Evolutionary conservation across 2,113 vertebrate genomes (phyloP).

Genomic region (Coturnix japonica): DNA sequence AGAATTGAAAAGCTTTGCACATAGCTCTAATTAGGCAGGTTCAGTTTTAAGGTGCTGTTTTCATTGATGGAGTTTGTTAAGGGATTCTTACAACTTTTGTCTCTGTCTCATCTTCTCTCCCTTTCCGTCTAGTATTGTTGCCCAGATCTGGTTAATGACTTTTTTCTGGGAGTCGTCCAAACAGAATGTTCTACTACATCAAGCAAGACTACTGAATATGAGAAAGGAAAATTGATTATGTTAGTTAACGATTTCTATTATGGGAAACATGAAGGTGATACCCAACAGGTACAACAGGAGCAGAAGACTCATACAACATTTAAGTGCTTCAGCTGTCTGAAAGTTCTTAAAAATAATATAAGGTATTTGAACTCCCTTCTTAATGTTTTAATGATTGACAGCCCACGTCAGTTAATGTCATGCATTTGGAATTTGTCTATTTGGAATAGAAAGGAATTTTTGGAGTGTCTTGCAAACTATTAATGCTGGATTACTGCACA

Average conservation of each 20-base stretch:
- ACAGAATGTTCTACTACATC: constrained; percentile 56
- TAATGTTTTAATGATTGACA: neutral
- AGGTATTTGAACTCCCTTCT: constrained; percentile 80
- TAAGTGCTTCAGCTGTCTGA: constrained; percentile 96
- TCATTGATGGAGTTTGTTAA: neutral
- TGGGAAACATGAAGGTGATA: constrained; percentile 89
- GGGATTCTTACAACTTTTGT: constrained; percentile 2
- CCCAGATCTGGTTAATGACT: constrained; percentile 78
- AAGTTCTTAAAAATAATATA: constrained; percentile 97
- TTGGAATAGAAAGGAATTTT: neutral
- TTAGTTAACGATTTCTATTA: constrained; percentile 98
- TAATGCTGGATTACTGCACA: neutral
- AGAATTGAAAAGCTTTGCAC: neutral
- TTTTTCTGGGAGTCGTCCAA: constrained; percentile 68
- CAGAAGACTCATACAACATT: constrained; percentile 90
- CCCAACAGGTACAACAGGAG: constrained; percentile 70
- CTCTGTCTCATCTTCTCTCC: neutral
- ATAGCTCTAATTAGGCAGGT: neutral
- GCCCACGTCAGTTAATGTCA: neutral
- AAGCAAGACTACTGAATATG: constrained; percentile 72
- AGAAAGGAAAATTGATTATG: constrained; percentile 95
- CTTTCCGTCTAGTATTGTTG: constrained; percentile 82
- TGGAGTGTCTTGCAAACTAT: neutral
- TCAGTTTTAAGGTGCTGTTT: neutral
- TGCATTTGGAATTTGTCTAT: neutral